Conservation (phyloP, 2,888 invertebrate genomes). For the Drosophila recens region DNA sequence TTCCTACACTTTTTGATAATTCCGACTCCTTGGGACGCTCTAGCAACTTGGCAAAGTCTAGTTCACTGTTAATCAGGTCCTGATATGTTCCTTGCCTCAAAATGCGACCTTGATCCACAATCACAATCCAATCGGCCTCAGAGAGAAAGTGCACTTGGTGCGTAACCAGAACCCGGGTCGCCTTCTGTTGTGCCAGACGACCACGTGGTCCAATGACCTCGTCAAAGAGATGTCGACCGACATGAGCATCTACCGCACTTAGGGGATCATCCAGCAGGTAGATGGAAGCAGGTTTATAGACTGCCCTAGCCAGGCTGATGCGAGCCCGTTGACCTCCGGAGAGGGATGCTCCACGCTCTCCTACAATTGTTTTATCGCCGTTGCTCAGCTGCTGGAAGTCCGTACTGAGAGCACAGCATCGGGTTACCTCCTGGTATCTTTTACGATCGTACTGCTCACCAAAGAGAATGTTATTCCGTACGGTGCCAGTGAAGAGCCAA, state of each 20-base stretch:
- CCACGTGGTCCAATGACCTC: constrained; percentile 88
- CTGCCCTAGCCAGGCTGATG: constrained; percentile 89
- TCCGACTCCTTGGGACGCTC: constrained; percentile 79
- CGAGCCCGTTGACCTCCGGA: constrained; percentile 92
- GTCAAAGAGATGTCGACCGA: constrained; percentile 91
- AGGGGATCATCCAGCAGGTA: constrained; percentile 93
- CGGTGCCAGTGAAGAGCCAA: constrained; percentile 88
- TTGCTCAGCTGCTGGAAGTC: constrained; percentile 88
- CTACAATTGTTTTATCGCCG: constrained; percentile 89
- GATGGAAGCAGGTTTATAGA: constrained; percentile 91
- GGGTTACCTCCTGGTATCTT: constrained; percentile 88
- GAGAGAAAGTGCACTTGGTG: constrained; percentile 92
- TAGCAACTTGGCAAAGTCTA: constrained; percentile 86
- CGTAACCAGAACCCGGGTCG: constrained; percentile 90
- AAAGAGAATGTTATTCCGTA: constrained; percentile 91
- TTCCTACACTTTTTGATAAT: constrained; percentile 29
- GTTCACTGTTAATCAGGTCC: constrained; percentile 86
- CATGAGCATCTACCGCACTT: constrained; percentile 92
- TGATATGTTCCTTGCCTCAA: constrained; percentile 86
- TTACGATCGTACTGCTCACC: constrained; percentile 87
- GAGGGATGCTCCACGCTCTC: constrained; percentile 90
- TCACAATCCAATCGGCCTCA: constrained; percentile 87
- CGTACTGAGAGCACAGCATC: constrained; percentile 83
- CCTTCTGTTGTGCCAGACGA: constrained; percentile 86
- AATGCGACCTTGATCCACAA: constrained; percentile 87